Evolutionary conservation across 2,888 invertebrate species (phyloP).

Genomic region (Ichneumoninae sp.): DNA sequence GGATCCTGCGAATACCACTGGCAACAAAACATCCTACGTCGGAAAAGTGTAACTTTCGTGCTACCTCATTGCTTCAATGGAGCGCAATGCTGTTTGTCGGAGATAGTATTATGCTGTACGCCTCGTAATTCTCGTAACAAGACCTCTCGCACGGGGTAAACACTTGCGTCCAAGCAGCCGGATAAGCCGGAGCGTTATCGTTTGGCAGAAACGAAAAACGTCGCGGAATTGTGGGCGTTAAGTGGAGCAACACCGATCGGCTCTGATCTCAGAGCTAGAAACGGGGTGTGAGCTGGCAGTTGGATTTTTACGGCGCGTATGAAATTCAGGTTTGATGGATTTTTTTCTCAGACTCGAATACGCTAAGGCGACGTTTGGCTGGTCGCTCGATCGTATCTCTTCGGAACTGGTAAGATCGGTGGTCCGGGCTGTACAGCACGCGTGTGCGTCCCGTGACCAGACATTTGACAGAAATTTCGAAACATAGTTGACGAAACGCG

Average conservation of each 20-base stretch:
- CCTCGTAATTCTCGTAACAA: constrained; percentile 42
- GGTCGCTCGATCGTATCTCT: constrained; percentile 35
- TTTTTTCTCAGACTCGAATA: not conserved
- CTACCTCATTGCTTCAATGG: constrained; percentile 45
- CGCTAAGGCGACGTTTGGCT: constrained; percentile 4
- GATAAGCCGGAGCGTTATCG: constrained; percentile 23
- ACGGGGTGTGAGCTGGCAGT: not conserved
- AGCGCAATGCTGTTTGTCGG: constrained; percentile 9
- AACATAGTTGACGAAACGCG: constrained; percentile 32
- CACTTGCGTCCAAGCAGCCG: not conserved
- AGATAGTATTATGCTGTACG: constrained; percentile 28
- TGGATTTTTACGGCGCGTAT: constrained; percentile 6
- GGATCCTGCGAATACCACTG: constrained; percentile 9
- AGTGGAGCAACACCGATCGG: constrained; percentile 15
- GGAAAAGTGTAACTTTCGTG: constrained; percentile 49
- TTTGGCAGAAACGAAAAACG: constrained; percentile 24
- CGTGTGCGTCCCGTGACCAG: constrained; percentile 32
- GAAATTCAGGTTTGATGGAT: constrained; percentile 39
- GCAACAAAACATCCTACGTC: constrained; percentile 21
- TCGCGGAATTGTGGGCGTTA: constrained; percentile 39
- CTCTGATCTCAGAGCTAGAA: not conserved
- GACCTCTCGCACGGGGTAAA: not conserved
- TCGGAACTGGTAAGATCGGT: constrained; percentile 48
- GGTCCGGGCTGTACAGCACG: constrained; percentile 41
- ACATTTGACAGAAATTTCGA: constrained; percentile 62